Percentiles rank a stretch among this genome's conserved stretches.
phyloP scores from a whole-genome alignment of 2,888 invertebrate genomes.

The Lochmaea crataegi region DNA sequence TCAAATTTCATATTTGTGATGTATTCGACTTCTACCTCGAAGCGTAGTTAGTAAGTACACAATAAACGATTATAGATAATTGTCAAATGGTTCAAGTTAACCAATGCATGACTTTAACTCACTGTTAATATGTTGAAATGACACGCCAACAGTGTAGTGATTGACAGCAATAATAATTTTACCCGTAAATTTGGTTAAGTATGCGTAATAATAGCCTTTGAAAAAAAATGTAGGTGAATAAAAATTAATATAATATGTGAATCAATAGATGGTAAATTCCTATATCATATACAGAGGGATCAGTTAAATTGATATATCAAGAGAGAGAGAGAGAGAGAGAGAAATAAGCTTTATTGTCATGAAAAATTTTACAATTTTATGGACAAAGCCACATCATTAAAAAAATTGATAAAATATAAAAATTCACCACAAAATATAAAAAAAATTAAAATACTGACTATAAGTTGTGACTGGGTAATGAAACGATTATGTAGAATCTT shows the following conservation, averaged over 20 bases:
- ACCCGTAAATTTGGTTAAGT: background rate
- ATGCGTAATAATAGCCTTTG: slow-evolving; percentile 3
- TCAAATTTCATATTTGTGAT: background rate
- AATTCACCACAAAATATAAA: too few species aligned
- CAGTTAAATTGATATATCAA: too few species aligned
- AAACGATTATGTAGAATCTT: too few species aligned
- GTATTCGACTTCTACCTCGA: background rate
- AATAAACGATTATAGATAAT: background rate
- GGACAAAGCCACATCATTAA: too few species aligned
- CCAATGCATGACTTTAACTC: background rate
- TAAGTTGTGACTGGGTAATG: too few species aligned
- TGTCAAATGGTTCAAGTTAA: background rate
- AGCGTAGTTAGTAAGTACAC: background rate
- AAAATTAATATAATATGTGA: background rate
- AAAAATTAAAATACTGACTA: too few species aligned
- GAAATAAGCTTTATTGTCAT: too few species aligned
- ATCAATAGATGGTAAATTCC: too few species aligned
- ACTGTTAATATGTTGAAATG: background rate
- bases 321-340: too few species aligned
- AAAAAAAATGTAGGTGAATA: background rate
- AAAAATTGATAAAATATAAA: too few species aligned
- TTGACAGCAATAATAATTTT: slow-evolving; percentile 6
- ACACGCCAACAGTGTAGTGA: background rate
- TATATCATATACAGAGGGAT: too few species aligned
- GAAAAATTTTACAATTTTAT: too few species aligned